A percentile compares a stretch with the other conserved stretches of the same genome.
phyloP scores from a whole-genome alignment of 1,140 invertebrate genomes.

The Heliothis subflexa region DNA sequence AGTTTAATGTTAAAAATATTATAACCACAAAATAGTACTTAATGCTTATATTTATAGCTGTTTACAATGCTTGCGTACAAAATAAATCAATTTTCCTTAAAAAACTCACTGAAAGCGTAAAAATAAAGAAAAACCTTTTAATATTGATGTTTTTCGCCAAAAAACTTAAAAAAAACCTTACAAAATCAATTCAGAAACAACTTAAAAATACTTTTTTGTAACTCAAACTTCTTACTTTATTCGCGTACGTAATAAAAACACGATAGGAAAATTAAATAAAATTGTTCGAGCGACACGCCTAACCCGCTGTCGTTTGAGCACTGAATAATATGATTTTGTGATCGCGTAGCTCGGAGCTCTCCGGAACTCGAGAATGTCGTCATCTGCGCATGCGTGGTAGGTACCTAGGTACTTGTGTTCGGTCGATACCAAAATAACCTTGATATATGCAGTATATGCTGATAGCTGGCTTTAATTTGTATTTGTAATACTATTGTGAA shows the following conservation, averaged over 20 bases:
- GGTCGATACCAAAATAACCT: conserved; percentile 4
- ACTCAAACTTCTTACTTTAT: not conserved
- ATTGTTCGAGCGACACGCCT: not conserved
- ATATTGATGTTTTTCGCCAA: not conserved
- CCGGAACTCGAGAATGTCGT: too few species aligned
- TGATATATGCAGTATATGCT: not conserved
- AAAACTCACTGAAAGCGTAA: not conserved
- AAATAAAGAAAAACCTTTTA: not conserved
- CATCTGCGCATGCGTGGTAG: not conserved
- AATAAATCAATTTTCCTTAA: not conserved
- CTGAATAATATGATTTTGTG: not conserved
- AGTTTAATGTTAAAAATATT: not conserved
- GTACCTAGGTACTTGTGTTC: not conserved
- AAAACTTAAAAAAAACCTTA: not conserved
- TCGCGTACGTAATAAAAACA: not conserved
- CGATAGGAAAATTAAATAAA: not conserved
- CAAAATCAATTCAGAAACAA: not conserved
- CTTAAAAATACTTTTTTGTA: not conserved
- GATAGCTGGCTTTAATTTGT: not conserved
- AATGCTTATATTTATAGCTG: not conserved
- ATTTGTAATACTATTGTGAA: not conserved
- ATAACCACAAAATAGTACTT: not conserved
- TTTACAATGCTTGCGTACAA: not conserved
- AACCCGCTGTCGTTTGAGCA: not conserved
- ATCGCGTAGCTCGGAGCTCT: not conserved